Evolutionary conservation across 1,140 invertebrate genomes (phyloP).

Genomic region (Heliconius nattereri): DNA sequence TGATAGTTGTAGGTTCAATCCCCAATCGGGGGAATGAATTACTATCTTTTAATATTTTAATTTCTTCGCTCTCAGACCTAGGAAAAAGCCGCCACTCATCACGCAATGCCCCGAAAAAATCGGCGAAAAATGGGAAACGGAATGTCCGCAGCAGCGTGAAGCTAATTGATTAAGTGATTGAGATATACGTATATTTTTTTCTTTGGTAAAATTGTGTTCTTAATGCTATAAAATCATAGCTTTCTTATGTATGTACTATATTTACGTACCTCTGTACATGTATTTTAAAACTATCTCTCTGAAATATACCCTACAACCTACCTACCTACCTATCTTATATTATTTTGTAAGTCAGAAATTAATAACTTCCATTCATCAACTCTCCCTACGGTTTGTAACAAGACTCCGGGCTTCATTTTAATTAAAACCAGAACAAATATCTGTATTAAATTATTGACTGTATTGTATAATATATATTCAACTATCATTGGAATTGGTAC

Average conservation of each 20-base stretch:
- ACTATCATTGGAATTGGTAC: background rate
- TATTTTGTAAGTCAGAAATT: background rate
- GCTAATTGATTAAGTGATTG: no score
- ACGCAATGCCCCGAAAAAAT: no score
- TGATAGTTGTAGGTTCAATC: no score
- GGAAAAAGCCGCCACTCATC: no score
- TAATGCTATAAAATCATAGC: no score
- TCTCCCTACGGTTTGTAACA: background rate
- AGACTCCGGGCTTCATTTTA: background rate
- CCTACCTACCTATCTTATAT: background rate
- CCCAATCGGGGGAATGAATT: no score
- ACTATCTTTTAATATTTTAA: no score
- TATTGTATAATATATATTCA: background rate
- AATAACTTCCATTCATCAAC: background rate
- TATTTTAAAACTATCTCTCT: background rate
- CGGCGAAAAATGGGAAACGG: no score
- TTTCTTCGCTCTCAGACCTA: no score
- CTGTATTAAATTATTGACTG: background rate
- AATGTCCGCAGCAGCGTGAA: no score
- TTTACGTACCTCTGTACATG: background rate
- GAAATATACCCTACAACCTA: background rate
- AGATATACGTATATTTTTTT: no score
- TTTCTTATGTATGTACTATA: background rate
- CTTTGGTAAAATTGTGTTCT: no score
- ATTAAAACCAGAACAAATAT: slow-evolving; percentile 1